Evolutionary conservation across 2,113 vertebrate species (phyloP), one percentile per base, ranked within the genome.

Genomic region (Pseudorasbora parva): DNA sequence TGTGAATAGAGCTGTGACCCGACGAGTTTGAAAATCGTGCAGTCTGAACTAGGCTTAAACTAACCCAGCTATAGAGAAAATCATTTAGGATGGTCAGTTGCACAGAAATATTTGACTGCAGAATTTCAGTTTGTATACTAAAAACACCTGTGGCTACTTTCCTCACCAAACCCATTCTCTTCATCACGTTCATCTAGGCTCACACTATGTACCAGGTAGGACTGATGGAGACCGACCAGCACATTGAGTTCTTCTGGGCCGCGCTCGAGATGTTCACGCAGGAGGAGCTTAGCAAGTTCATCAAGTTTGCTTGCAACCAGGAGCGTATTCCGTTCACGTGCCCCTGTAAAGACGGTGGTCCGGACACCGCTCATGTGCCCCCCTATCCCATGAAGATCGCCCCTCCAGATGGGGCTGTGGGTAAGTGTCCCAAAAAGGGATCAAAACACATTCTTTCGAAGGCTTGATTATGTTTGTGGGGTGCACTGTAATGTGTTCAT

Each of bases 181-280:
- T 41, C 30, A 41, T 68, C 64, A 19, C 17, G 33, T 68, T 19
- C 4, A 21, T 41, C n/a, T 45, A 99, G 98, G 97, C 97, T 64
- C 98, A 99, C 93, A 99, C 98, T 86, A 99, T 99, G 97, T 99
- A 99, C 91, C 98, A 99, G 91, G 98, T 99, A 85, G 98, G 97
- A 2, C 92, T 99, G 88, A 99, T 99, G 97, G 97, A 99, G 89
- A 99, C 97, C 0, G 98, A 99, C 86, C 97, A 97, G 91, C 98
- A 99, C 92, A 98, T 99, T 0, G 97, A 99, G 92, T 98, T 96
- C 87, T 99, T 99, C 95, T 99, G 98, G 98, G 95, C 94, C 0
- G 97, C 97, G 0, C 84, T 99, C 86, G 97, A 99, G 93, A 95
- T 94, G 93, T 99, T 99, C 91, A 95, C 97, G 0, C 98, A 99